phyloP scores from a whole-genome alignment of 2,113 vertebrate genomes.

The Ahaetulla prasina region DNA sequence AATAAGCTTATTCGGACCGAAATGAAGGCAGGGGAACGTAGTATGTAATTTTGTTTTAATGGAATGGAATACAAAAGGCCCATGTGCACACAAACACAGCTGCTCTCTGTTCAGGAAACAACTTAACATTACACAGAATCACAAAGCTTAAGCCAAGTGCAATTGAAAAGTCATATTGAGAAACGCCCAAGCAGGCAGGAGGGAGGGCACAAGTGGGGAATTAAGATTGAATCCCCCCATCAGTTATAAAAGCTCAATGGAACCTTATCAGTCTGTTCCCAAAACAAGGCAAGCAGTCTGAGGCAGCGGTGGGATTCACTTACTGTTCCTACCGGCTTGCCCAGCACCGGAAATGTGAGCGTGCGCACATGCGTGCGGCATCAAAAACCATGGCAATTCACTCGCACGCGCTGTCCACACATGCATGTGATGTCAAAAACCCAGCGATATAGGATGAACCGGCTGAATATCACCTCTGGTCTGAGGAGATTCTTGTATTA shows the following conservation, averaged over 20 bases:
- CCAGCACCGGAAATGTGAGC: too few relatives aligned
- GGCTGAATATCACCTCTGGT: too few relatives aligned
- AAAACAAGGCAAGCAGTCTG: background rate
- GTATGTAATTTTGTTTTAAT: conserved; percentile 44
- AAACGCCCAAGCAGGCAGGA: background rate
- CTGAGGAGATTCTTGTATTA: too few relatives aligned
- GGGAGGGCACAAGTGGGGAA: background rate
- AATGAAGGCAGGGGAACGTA: background rate
- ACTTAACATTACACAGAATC: conserved; percentile 38
- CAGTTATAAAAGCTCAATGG: background rate
- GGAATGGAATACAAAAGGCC: background rate
- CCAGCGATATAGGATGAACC: too few relatives aligned
- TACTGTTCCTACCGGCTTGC: too few relatives aligned
- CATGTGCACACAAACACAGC: background rate
- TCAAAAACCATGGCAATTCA: too few relatives aligned
- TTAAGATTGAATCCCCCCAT: background rate
- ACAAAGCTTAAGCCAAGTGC: conserved; percentile 33
- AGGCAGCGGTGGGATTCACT: too few relatives aligned
- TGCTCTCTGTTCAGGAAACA: conserved; percentile 16
- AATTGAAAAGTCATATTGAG: conserved; percentile 25
- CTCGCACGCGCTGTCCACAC: too few relatives aligned
- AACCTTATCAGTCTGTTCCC: background rate
- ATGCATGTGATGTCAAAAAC: too few relatives aligned
- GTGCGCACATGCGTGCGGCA: too few relatives aligned
- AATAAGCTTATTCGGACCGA: background rate